phyloP scores from a whole-genome alignment of 2,113 vertebrate species.

The Ceyx melanurus region DNA sequence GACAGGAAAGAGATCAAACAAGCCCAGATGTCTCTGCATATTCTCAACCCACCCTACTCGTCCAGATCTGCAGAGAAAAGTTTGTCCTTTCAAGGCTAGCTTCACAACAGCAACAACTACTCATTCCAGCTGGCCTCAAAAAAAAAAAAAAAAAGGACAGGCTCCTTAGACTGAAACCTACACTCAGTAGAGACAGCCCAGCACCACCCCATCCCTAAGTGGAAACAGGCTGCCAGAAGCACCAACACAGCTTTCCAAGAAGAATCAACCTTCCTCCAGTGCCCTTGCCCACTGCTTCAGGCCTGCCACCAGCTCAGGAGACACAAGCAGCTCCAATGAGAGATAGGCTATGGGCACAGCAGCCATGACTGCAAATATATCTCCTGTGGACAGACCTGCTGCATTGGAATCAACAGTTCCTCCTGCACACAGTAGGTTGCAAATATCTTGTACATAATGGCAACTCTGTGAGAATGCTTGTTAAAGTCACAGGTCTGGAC shows the following conservation, averaged over 20 bases:
- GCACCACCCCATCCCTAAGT: background rate
- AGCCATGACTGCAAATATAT: fast-evolving
- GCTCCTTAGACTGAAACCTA: background rate
- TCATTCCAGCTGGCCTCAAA: background rate
- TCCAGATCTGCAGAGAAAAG: background rate
- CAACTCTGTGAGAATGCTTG: background rate
- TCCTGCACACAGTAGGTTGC: background rate
- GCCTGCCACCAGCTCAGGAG: background rate
- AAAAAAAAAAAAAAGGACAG: background rate
- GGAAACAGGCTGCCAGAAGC: background rate
- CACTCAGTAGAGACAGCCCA: background rate
- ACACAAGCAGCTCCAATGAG: background rate
- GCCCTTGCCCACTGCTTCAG: background rate
- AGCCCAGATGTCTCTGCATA: background rate
- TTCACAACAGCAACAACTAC: background rate
- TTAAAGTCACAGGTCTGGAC: background rate
- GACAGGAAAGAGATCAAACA: background rate
- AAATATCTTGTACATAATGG: background rate
- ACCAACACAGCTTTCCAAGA: background rate
- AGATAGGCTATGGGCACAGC: background rate
- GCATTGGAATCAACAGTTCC: background rate
- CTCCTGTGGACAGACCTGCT: background rate
- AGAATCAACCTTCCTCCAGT: background rate
- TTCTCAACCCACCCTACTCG: background rate
- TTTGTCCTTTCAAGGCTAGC: background rate